phyloP scores from a whole-genome alignment of 2,797 vertebrate species.

The Sebastiscus albofasciatus region DNA sequence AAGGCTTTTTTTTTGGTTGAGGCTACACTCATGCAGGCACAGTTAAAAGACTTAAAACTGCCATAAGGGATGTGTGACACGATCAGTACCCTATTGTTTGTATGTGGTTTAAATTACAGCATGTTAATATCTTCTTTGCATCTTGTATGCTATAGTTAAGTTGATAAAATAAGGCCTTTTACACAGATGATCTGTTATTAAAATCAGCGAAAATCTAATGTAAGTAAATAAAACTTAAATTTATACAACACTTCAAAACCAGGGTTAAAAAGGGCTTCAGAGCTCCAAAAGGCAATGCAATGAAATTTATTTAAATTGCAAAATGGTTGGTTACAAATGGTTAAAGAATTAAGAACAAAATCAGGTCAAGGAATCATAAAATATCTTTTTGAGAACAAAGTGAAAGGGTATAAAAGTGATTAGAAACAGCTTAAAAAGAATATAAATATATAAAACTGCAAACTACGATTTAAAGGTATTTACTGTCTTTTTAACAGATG shows the following conservation, averaged over 20 bases:
- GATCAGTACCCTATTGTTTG: constrained; percentile 7
- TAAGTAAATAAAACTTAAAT: too few relatives aligned
- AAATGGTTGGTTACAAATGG: not conserved
- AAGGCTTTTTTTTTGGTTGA: constrained; percentile 34
- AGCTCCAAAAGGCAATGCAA: not conserved
- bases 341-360: not conserved
- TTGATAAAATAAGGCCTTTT: not conserved
- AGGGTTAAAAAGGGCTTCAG: not conserved
- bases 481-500: not conserved
- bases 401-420: not conserved
- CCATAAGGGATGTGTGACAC: constrained; percentile 19
- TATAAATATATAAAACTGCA: not conserved
- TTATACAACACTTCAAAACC: not conserved
- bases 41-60: constrained; percentile 35
- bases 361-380: not conserved
- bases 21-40: constrained; percentile 46
- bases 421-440: not conserved
- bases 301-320: not conserved
- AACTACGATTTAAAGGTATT: not conserved
- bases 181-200: not conserved
- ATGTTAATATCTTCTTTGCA: not conserved
- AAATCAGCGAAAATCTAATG: not conserved
- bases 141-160: not conserved
- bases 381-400: not conserved
- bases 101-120: not conserved